Conservation (phyloP, 2,797 vertebrate genomes). For the Alfaro cultratus region DNA sequence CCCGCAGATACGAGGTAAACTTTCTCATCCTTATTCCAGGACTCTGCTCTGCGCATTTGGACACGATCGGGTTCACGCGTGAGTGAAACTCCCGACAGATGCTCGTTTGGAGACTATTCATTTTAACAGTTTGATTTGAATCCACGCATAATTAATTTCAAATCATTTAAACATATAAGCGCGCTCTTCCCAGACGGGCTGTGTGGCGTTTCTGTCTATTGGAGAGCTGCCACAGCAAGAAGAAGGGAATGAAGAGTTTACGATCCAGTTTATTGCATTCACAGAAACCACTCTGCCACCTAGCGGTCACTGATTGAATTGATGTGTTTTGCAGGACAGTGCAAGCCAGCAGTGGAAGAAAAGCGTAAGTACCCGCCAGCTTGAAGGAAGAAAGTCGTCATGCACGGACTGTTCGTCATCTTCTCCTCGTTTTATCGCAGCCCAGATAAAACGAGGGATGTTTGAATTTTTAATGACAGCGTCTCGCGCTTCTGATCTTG, state of each 20-base stretch:
- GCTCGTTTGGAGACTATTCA: background rate
- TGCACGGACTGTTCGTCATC: constrained; percentile 15
- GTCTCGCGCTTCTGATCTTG: background rate
- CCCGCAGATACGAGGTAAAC: constrained; percentile 82
- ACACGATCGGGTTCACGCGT: background rate
- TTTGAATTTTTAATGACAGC: background rate
- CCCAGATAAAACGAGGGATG: background rate
- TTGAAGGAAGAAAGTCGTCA: constrained; percentile 15
- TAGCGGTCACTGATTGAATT: constrained; percentile 62
- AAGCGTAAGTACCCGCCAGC: constrained; percentile 77
- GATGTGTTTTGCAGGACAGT: constrained; percentile 81
- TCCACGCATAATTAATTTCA: no score
- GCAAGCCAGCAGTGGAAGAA: constrained; percentile 71
- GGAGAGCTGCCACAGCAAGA: constrained; percentile 15
- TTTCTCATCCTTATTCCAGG: background rate
- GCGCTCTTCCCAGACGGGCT: constrained; percentile 4
- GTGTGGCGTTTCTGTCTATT: constrained; percentile 15
- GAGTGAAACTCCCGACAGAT: background rate
- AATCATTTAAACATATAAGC: background rate
- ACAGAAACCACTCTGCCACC: constrained; percentile 72
- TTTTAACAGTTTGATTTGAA: background rate
- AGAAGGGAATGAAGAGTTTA: constrained; percentile 7
- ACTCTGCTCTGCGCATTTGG: background rate
- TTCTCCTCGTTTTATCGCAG: background rate
- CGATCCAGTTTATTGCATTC: constrained; percentile 32